These are phyloP conservation scores for Yasuhikotakia modesta DNA, from an alignment of 2,797 vertebrate genomes.

Conservation along the genomic window DNA sequence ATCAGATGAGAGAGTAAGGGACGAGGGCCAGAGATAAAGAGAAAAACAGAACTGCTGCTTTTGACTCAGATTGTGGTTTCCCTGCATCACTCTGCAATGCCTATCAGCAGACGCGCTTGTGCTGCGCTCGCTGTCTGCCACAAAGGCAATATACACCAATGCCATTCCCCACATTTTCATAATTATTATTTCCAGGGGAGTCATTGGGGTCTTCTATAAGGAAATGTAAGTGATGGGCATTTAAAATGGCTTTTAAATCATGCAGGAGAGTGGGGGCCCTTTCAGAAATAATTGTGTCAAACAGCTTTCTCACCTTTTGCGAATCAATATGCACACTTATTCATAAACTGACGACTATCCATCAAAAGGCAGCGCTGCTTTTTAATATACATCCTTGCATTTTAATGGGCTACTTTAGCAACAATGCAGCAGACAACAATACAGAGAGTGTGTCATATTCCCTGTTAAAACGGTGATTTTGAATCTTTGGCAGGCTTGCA, in stretches of 20 bases:
- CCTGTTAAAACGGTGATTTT: constrained; percentile 70
- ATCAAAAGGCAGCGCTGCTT: constrained; percentile 77
- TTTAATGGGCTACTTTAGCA: constrained; percentile 82
- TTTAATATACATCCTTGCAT: constrained; percentile 85
- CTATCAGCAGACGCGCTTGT: constrained; percentile 71
- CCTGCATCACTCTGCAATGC: constrained; percentile 64
- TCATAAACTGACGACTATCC: constrained; percentile 76
- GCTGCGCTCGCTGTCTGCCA: constrained; percentile 64
- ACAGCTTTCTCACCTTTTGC: constrained; percentile 83
- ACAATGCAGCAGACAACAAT: constrained; percentile 79
- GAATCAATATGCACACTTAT: constrained; percentile 83
- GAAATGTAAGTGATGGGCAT: constrained; percentile 81
- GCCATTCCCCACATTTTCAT: constrained; percentile 76
- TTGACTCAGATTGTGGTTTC: constrained; percentile 64
- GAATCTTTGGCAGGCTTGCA: constrained; percentile 65
- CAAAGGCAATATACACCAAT: constrained; percentile 71
- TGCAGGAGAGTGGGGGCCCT: constrained; percentile 73
- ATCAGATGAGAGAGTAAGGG: constrained; percentile 6
- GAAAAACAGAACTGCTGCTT: constrained; percentile 55
- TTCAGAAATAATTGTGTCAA: constrained; percentile 85
- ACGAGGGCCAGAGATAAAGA: constrained; percentile 33
- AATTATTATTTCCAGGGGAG: constrained; percentile 82
- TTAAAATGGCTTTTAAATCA: constrained; percentile 84
- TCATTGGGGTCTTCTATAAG: constrained; percentile 75
- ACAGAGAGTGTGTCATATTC: constrained; percentile 71